Evolutionary conservation across 2,797 vertebrate species (phyloP).

Genomic region (Cyprinella venusta): DNA sequence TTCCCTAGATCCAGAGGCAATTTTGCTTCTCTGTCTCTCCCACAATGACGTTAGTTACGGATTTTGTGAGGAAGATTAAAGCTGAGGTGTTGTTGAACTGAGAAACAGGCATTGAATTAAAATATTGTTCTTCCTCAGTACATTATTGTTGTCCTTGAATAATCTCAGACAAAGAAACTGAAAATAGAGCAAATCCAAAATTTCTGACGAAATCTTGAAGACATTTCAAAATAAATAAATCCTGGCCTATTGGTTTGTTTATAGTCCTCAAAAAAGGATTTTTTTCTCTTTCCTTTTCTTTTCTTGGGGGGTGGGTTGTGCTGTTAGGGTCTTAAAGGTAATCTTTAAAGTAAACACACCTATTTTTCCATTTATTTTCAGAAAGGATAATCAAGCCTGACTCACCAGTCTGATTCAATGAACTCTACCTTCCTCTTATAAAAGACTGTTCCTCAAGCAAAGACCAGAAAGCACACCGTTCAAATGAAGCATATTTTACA

Average conservation of each 20-base stretch:
- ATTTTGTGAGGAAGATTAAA: constrained; percentile 47
- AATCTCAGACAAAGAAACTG: constrained; percentile 12
- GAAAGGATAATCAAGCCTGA: constrained; percentile 19
- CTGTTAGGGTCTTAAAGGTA: constrained; percentile 1
- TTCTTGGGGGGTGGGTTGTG: too few species aligned
- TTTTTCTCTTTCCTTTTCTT: background rate
- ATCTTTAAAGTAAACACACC: constrained; percentile 38
- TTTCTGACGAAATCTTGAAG: background rate
- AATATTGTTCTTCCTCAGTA: constrained; percentile 26
- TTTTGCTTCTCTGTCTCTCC: constrained; percentile 36
- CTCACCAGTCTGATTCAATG: background rate
- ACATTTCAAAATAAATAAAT: background rate
- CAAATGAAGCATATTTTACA: background rate
- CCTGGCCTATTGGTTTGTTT: background rate
- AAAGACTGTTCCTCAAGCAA: background rate
- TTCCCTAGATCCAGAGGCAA: constrained; percentile 42
- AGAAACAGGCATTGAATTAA: constrained; percentile 33
- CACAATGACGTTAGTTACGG: constrained; percentile 43
- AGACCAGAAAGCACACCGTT: background rate
- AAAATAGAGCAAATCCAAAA: constrained; percentile 10
- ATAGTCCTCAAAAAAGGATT: constrained; percentile 1
- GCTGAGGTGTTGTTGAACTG: constrained; percentile 19
- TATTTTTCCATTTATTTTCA: constrained; percentile 14
- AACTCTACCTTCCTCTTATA: constrained; percentile 12
- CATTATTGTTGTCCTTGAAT: constrained; percentile 35